Evolutionary conservation across 1,140 invertebrate species (phyloP), one percentile per base, ranked within the genome.

Genomic region (Drosophila simulans): DNA sequence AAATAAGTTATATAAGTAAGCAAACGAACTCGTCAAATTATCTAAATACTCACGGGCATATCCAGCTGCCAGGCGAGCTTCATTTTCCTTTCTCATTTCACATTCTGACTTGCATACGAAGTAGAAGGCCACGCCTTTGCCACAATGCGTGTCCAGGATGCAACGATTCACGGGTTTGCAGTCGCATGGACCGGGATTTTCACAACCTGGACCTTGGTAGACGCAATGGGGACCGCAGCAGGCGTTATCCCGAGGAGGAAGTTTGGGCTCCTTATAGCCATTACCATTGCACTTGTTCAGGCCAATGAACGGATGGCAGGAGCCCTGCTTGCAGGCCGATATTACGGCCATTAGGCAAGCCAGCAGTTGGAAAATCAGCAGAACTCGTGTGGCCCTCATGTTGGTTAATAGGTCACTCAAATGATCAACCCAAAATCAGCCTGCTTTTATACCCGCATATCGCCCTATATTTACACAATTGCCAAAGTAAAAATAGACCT

Each of bases 141-240:
- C 10, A 25, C 72, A 75, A 12, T 63, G 71, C 1, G 72, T 57
- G 48, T 75, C 72, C 25, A 74, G 45, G 0, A 75, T 4, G 15
- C 72, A 75, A 4, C 8, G 3, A 1, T 12, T 31, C 4, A 2
- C 5, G 5, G 37, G 5, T 1, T 5, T 12, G 10, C 1, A 4
- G 11, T 25, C n/a, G 35, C 59, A 75, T 3, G 0, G 3, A 10
- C n/a, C 5, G 12, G 0, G 0, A 0, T 5, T 4, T 0, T 5
- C 12, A 4, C 11, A 1, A 5, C 17, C n/a, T 7, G 35, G 40
- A 0, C 40, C 46, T 5, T 0, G 17, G 5, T 37, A 65, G 7
- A 7, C 12, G 37, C 72, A 75, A 0, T 20, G 40, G 10, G 71
- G 46, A 7, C 71, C 48, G 11, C 72, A 75, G 53, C 72, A 75